Conservation (phyloP, 2,888 invertebrate genomes). For the Coelinius sp. region DNA sequence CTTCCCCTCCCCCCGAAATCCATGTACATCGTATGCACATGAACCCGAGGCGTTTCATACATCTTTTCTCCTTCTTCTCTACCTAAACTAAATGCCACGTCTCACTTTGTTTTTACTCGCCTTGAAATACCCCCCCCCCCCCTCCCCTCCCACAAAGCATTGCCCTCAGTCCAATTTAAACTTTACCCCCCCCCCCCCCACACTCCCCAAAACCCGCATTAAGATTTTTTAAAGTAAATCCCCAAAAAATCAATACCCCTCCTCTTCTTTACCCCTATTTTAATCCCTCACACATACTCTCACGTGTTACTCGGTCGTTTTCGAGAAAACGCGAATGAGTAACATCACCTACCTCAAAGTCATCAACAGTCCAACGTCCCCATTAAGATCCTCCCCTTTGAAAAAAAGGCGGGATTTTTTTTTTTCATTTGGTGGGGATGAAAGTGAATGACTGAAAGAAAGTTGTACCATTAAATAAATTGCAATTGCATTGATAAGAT, state of each 20-base stretch:
- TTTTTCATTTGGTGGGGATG: too few relatives aligned
- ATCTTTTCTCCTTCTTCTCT: constrained; percentile 33
- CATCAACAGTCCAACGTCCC: constrained; percentile 2
- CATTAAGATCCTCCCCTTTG: neutral
- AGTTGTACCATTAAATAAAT: constrained; percentile 18
- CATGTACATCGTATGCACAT: constrained; percentile 35
- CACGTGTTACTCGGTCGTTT: constrained; percentile 37
- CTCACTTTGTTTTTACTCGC: constrained; percentile 37
- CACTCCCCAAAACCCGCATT: constrained; percentile 61
- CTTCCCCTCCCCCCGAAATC: too few relatives aligned
- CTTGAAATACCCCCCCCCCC: constrained; percentile 34
- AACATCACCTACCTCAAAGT: constrained; percentile 29
- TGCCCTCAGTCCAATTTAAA: constrained; percentile 67
- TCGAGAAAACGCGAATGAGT: constrained; percentile 12
- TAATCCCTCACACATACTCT: constrained; percentile 10
- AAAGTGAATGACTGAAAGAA: neutral
- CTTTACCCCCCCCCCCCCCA: constrained; percentile 57
- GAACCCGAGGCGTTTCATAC: constrained; percentile 28
- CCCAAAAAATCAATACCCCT: neutral
- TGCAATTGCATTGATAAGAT: constrained; percentile 23
- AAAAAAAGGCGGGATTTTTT: too few relatives aligned
- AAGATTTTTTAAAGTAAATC: constrained; percentile 69
- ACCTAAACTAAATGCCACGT: constrained; percentile 37
- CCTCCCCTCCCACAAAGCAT: too few relatives aligned
- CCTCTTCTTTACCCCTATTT: neutral